Conservation (phyloP, 2,888 invertebrate genomes). For the Theristus sp. region DNA sequence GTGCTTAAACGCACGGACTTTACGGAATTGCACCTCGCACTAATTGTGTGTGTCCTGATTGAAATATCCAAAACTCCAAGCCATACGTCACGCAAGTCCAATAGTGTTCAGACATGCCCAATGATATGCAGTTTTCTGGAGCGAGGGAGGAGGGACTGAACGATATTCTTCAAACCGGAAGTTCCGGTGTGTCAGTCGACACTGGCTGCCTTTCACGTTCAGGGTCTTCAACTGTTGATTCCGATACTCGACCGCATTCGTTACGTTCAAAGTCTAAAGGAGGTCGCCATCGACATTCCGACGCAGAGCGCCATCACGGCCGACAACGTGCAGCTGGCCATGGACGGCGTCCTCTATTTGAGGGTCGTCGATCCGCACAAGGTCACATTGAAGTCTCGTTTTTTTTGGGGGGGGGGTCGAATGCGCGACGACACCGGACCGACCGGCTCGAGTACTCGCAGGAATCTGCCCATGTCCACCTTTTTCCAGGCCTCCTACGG, state of each 20-base stretch:
- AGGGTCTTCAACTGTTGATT: conserved; percentile 71
- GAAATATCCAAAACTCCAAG: too few species aligned
- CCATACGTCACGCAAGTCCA: background rate
- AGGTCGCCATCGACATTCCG: conserved; percentile 97
- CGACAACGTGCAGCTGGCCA: conserved; percentile 85
- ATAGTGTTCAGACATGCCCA: background rate
- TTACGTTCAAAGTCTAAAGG: conserved; percentile 94
- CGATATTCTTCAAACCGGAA: too few species aligned
- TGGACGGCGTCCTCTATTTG: conserved; percentile 91
- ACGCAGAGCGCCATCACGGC: conserved; percentile 93
- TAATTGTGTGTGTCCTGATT: too few species aligned
- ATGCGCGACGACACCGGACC: conserved; percentile 10
- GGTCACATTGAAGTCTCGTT: conserved; percentile 11
- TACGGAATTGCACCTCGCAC: too few species aligned
- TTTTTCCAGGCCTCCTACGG: conserved; percentile 82
- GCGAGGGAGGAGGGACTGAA: too few species aligned
- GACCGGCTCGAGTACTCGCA: conserved; percentile 67
- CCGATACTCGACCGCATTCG: conserved; percentile 78
- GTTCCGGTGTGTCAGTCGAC: too few species aligned
- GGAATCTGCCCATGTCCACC: conserved; percentile 98
- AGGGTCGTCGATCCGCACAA: conserved; percentile 78
- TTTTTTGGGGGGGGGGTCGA: too few species aligned
- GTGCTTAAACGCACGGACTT: too few species aligned
- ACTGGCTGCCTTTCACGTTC: conserved; percentile 14
- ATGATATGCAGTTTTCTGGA: background rate